phyloP scores from a whole-genome alignment of 2,113 vertebrate species.

The Toxotes jaculatrix region DNA sequence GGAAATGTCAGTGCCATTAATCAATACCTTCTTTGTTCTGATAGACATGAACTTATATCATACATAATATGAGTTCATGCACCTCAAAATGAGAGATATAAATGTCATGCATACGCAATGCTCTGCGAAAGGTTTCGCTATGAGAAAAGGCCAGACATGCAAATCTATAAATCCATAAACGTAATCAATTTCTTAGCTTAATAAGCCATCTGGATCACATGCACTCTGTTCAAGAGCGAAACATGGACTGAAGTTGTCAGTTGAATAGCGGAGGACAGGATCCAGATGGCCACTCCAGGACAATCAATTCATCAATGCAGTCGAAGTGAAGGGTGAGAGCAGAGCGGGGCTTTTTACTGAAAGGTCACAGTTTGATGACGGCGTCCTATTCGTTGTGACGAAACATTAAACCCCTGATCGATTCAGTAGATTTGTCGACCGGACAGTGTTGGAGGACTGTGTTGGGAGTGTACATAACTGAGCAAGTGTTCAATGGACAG shows the following conservation, averaged over 20 bases:
- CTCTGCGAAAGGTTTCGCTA: slow-evolving; percentile 15
- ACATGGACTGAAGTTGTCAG: slow-evolving; percentile 13
- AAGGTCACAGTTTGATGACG: slow-evolving; percentile 47
- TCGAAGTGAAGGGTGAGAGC: not conserved
- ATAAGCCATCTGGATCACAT: slow-evolving; percentile 36
- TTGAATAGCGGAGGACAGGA: slow-evolving; percentile 11
- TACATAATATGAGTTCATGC: slow-evolving; percentile 36
- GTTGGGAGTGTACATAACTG: no score
- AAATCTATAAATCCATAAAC: slow-evolving; percentile 55
- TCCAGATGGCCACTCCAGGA: slow-evolving; percentile 33
- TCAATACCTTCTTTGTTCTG: slow-evolving; percentile 35
- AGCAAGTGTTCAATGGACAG: not conserved
- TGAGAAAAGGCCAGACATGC: slow-evolving; percentile 43
- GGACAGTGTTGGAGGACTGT: no score
- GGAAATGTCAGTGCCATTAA: slow-evolving; percentile 31
- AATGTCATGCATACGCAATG: slow-evolving; percentile 33
- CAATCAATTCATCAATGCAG: slow-evolving; percentile 54
- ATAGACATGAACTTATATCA: slow-evolving; percentile 7
- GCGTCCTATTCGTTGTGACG: not conserved
- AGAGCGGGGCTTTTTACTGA: slow-evolving; percentile 4
- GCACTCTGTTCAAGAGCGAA: slow-evolving; percentile 27
- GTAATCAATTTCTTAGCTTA: slow-evolving; percentile 39
- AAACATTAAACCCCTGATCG: slow-evolving; percentile 10
- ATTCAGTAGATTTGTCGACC: not conserved
- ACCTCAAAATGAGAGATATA: slow-evolving; percentile 1